Conservation (phyloP, 2,797 vertebrate species). For the Brachyalestes nurse region DNA sequence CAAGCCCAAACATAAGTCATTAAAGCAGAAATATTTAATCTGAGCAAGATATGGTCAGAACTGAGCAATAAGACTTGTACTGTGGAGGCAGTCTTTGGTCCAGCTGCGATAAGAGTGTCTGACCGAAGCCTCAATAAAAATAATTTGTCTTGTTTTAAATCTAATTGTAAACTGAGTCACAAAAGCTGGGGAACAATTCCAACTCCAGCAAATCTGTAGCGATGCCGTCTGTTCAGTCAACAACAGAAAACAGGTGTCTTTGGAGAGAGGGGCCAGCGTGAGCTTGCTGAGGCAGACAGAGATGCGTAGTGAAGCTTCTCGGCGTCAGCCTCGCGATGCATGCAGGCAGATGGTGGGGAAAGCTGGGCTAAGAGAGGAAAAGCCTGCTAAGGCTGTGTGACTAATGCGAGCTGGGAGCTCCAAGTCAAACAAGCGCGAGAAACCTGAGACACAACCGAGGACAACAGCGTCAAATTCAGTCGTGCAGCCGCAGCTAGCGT, state of each 20-base stretch:
- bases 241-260: constrained; percentile 38
- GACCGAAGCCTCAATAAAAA: constrained; percentile 10
- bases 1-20: neutral
- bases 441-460: neutral
- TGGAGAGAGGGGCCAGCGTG: constrained; percentile 5
- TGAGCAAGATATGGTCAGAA: neutral
- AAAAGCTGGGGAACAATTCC: constrained; percentile 18
- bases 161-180: constrained; percentile 12
- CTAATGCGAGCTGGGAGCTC: constrained; percentile 51
- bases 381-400: constrained; percentile 51
- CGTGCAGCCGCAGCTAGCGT: neutral
- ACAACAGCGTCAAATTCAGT: neutral
- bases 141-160: constrained; percentile 26
- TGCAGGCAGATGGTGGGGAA: constrained; percentile 51
- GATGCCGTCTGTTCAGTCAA: neutral
- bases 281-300: constrained; percentile 40
- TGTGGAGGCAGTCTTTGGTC: neutral
- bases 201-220: constrained; percentile 22
- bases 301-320: constrained; percentile 15
- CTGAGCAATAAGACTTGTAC: neutral
- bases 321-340: neutral
- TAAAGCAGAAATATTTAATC: neutral
- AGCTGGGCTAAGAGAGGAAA: constrained; percentile 50
- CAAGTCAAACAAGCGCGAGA: constrained; percentile 16
- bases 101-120: constrained; percentile 9